A percentile compares a stretch with the other conserved stretches of the same genome.
phyloP scores from a whole-genome alignment of 2,797 vertebrate genomes.

The Enteromius anoplus region DNA sequence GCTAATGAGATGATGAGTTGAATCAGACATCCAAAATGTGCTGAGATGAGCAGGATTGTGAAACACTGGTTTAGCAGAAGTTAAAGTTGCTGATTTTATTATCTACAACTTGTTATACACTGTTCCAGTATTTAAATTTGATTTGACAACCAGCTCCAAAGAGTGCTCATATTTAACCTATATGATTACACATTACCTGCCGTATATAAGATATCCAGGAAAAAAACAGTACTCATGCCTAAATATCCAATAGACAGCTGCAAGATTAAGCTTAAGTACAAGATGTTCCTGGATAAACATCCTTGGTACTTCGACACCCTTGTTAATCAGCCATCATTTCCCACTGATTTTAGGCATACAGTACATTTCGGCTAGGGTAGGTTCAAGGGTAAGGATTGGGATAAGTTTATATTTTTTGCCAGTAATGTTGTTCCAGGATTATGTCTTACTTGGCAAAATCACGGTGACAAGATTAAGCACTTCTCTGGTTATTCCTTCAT shows the following conservation, averaged over 20 bases:
- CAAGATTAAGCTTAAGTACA: neutral
- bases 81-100: neutral
- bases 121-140: neutral
- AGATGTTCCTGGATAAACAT: no score
- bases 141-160: neutral
- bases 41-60: conserved; percentile 1
- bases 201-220: neutral
- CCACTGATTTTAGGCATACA: no score
- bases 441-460: no score
- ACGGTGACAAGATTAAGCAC: neutral
- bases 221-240: neutral
- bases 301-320: no score
- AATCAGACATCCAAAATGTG: conserved; percentile 9
- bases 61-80: neutral
- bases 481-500: neutral
- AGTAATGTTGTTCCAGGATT: no score
- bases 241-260: neutral
- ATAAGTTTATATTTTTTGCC: no score
- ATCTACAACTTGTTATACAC: conserved; percentile 6
- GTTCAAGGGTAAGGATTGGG: no score
- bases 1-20: conserved; percentile 7
- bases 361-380: no score
- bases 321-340: no score
- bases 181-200: neutral
- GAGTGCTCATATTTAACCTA: conserved; percentile 6